These are phyloP conservation scores for Scaptomyza pallida DNA, from an alignment of 1,140 invertebrate genomes.

Conservation along the genomic window DNA sequence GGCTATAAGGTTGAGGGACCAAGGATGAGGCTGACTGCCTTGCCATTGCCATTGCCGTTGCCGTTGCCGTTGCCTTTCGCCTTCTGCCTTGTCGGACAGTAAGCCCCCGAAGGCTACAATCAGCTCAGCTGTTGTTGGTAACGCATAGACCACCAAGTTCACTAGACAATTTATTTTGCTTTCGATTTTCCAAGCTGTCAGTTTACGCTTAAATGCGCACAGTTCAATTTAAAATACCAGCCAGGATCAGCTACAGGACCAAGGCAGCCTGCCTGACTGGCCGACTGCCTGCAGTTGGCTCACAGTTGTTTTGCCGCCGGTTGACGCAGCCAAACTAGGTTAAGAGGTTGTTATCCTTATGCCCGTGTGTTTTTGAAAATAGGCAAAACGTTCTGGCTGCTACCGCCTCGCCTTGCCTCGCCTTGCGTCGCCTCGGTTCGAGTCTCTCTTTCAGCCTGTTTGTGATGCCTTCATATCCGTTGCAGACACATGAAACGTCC, in stretches of 20 bases:
- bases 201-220: conserved; percentile 82
- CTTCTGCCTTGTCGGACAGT: conserved; percentile 67
- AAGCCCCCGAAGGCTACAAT: conserved; percentile 77
- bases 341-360: conserved; percentile 83
- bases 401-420: too few species aligned
- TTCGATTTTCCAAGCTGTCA: conserved; percentile 82
- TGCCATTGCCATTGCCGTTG: too few species aligned
- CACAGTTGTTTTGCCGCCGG: conserved; percentile 41
- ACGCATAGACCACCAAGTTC: conserved; percentile 71
- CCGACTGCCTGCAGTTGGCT: conserved; percentile 23
- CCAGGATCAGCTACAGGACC: conserved; percentile 55
- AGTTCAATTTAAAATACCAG: conserved; percentile 80
- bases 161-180: conserved; percentile 83
- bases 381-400: conserved; percentile 60
- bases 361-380: conserved; percentile 80
- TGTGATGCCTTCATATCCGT: conserved; percentile 81
- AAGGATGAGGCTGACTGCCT: too few species aligned
- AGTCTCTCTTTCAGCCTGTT: conserved; percentile 54
- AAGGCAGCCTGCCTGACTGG: conserved; percentile 27
- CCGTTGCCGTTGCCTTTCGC: too few species aligned
- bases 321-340: conserved; percentile 69
- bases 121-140: conserved; percentile 72
- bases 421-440: too few species aligned
- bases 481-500: conserved; percentile 80
- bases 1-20: too few species aligned